Evolutionary conservation across 2,113 vertebrate species (phyloP), one percentile per base, ranked within the genome.

Genomic region (Eupsittula cactorum): DNA sequence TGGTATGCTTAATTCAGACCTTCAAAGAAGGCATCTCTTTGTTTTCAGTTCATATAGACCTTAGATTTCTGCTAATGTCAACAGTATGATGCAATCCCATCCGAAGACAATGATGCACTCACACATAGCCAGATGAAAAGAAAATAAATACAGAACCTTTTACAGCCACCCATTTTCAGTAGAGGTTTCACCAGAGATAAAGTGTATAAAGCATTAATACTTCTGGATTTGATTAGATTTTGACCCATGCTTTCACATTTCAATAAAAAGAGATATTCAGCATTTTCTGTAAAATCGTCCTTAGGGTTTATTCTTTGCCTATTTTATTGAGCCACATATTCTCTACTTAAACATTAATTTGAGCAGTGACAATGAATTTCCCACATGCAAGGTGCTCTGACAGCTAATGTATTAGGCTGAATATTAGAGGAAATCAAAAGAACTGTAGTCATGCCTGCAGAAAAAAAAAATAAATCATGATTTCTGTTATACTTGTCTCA

Each of bases 401-500:
- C 46, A 11, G 6, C 2, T 68, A 71, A 20, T 35, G 7, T 39
- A 39, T 89, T 78, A 68, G 23, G 5, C 13, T 85, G 47, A 76
- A 59, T 62, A 49, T 31, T 77, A 80, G 17, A 69, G 2, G 11
- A 46, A 88, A 76, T n/a, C 71, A 74, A 85, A 91, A 37, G 0
- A 11, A 50, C 57, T 59, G 57, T 59, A 35, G 57, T 59, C 57
- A 59, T 35, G 57, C 13, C 57, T 59, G 13, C 13, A 15, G 57
- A 21, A 6, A 6, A 37, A 81, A 55, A 39, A 60, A 59, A 19
- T 11, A 20, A 28, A 35, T 4, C 1, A 9, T n/a, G 0, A 49
- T 59, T 86, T 69, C 21, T 82, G 9, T 76, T 77, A 33, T 31
- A 46, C 2, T 49, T 80, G 16, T 83, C 41, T 77, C 18, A 77